Conservation (phyloP, 2,888 invertebrate species). For the Linnaemya vulpina region DNA sequence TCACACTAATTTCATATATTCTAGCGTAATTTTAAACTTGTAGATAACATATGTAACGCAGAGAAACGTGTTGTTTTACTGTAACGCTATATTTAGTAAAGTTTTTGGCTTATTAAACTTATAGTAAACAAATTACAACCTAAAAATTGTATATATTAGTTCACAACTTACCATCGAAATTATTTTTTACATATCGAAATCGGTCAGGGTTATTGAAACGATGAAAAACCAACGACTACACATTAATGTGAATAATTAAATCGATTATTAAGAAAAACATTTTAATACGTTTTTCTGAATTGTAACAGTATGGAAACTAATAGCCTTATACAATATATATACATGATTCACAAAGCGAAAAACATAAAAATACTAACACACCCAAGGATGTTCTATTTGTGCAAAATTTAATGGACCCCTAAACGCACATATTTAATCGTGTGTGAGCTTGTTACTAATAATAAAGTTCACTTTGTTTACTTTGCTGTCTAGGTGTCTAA, state of each 20-base stretch:
- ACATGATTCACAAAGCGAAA: background rate
- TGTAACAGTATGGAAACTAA: slow-evolving; percentile 21
- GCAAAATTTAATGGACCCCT: slow-evolving; percentile 33
- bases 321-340: background rate
- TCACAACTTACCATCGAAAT: background rate
- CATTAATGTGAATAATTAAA: slow-evolving; percentile 7
- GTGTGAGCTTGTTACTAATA: slow-evolving; percentile 32
- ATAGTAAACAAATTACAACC: background rate
- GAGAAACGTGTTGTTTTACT: no score
- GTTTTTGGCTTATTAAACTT: background rate
- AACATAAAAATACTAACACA: slow-evolving; percentile 19
- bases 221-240: slow-evolving; percentile 11
- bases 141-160: background rate
- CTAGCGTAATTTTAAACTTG: no score
- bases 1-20: no score
- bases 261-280: slow-evolving; percentile 36
- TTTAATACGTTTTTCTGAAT: slow-evolving; percentile 20
- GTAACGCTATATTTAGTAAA: background rate
- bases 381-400: slow-evolving; percentile 71
- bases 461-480: background rate
- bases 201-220: slow-evolving; percentile 37
- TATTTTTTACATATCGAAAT: slow-evolving; percentile 20
- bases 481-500: slow-evolving; percentile 12
- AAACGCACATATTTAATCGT: slow-evolving; percentile 10
- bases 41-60: no score